Base-by-base conservation (phyloP, 2,797 vertebrate genomes). In the Pteronotus mesoamericanus region DNA sequence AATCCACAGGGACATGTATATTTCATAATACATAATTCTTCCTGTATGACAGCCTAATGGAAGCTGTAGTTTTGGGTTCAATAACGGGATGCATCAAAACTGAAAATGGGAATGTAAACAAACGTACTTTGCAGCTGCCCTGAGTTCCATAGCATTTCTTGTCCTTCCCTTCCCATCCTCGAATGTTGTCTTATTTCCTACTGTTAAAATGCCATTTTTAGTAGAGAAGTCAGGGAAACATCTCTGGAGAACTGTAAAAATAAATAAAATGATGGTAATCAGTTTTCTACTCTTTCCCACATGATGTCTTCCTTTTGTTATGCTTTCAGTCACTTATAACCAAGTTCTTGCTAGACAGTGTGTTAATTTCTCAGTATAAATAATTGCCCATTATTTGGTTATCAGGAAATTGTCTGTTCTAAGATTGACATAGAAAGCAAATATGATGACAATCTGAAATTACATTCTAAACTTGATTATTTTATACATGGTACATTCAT, bases 201-300 rank as follows among this genome's bases (percentile, higher is more conserved):
- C 98, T 0, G 99, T 99, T 95, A 99, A 98, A 80, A 98, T 98
- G 84, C 99, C 99, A 72, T 99, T 99, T 98, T 98, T 98, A 18
- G 98, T 99, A 95, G 98, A 99, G 97, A 99, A 99, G 98, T 99
- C 99, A 24, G 99, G 99, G 98, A 99, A 99, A 98, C 99, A 99
- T 97, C 99, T 99, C 98, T 99, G 99, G 85, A 99, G 98, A 98
- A 99, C 99, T 99, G 97, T 83, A 94, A 97, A 77, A 97, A 7
- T 83, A 98, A 97, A 96, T 71, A 78, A 95, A 96, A 95, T 39
- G 24, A 97, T n/a, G 0, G 19, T 14, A 55, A 72, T 86, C n/a
- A 42, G 32, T 69, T 61, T 77, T 83, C 51, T 88, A 15, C 42
- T 77, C 37, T 24, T 46, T 57, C 44, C 39, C 53, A 85, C 19